Base-by-base conservation (phyloP, 2,888 invertebrate species). In the Oligia latruncula region DNA sequence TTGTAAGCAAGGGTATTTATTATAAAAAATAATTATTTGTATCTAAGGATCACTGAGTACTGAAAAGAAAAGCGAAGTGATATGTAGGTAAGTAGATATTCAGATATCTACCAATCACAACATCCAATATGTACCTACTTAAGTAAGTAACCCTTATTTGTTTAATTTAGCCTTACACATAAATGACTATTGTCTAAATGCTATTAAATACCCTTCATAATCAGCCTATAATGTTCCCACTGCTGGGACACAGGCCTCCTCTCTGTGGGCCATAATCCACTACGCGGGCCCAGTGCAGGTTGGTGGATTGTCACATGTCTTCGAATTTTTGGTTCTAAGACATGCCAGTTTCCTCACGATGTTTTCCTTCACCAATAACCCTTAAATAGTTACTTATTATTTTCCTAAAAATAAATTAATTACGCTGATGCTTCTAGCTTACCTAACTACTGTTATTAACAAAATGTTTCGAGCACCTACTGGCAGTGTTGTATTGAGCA, bases 161-260 rank as follows among this genome's bases (percentile, higher is more conserved):
- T 20, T 70, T 60, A 62, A 35, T 60, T 76, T 60, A 71, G n/a
- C 1, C 82, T 81, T 83, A 87, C 60, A 79, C 13, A 77, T 76
- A 82, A 72, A 68, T 86, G 77, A 85, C 80, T 87, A 60, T 68
- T 73, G 5, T 60, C 66, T 86, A 80, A 82, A 78, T 83, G 52
- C 71, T 77, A 71, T 43, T 29, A 73, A 77, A 77, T 74, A 84
- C 20, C 17, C 40, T 46, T 60, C 40, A 40, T 40, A 40, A 5
- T 40, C 40, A 40, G 40, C 40, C 40, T 5, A 5, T 40, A 40
- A 40, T 40, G 40, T 40, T 40, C 40, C 40, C 40, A 40, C 40
- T 40, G 40, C 40, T 40, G 40, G 40, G 40, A 40, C 40, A 40
- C 5, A 40, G 40, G 40, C 40, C 40, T 40, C 40, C 40, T 40